phyloP scores from a whole-genome alignment of 2,113 vertebrate species.

The Melanerpes aurifrons region DNA sequence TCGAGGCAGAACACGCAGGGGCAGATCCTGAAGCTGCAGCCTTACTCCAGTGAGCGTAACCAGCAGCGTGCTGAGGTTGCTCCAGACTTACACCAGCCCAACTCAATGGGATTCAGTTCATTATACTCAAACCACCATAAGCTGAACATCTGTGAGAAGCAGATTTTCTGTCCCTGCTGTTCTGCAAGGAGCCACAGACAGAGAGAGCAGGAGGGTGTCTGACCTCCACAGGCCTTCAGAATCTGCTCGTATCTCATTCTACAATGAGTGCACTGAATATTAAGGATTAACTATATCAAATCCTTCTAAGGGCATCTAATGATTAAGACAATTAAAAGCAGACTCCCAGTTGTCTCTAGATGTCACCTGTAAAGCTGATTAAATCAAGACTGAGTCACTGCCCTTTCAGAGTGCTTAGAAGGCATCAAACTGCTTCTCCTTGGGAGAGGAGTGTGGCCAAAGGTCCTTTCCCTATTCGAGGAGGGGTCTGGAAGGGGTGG shows the following conservation, averaged over 20 bases:
- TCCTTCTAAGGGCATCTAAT: constrained; percentile 30
- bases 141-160: constrained; percentile 20
- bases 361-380: constrained; percentile 38
- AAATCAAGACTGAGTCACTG: background rate
- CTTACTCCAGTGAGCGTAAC: background rate
- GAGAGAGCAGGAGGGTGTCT: background rate
- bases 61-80: accelerated
- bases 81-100: background rate
- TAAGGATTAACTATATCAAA: constrained; percentile 20
- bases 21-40: background rate
- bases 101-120: background rate
- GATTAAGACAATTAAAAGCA: constrained; percentile 49
- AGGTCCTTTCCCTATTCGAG: background rate
- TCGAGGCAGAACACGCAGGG: background rate
- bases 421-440: background rate
- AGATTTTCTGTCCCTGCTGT: constrained; percentile 39
- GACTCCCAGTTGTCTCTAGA: background rate
- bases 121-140: background rate
- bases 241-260: background rate
- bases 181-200: background rate
- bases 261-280: background rate
- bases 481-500: background rate
- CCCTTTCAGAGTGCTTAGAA: background rate
- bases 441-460: background rate
- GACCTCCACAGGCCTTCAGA: background rate